Evolutionary conservation across 2,113 vertebrate genomes (phyloP).

Genomic region (Ranitomeya imitator): DNA sequence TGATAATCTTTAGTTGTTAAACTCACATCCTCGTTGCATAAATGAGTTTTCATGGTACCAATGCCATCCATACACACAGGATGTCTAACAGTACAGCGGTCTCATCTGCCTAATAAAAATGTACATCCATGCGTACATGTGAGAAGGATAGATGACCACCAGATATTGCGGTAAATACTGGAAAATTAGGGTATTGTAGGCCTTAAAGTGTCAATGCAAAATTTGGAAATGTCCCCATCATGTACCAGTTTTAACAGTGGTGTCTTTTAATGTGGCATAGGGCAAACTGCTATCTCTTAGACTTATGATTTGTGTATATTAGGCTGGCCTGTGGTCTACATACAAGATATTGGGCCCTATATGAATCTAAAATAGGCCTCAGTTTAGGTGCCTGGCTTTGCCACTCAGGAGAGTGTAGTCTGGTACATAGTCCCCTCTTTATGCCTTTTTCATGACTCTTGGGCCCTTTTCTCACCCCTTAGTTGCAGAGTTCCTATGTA

Average conservation of each 20-base stretch:
- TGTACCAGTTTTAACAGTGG: too few species aligned
- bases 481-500: too few species aligned
- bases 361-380: too few species aligned
- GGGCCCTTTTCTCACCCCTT: too few species aligned
- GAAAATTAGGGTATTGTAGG: too few species aligned
- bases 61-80: not conserved
- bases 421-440: not conserved
- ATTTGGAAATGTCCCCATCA: too few species aligned
- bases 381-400: not conserved
- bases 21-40: not conserved
- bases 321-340: not conserved
- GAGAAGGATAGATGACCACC: not conserved
- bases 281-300: too few species aligned
- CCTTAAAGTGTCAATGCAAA: too few species aligned
- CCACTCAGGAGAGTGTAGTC: not conserved
- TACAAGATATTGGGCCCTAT: not conserved
- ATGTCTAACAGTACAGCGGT: not conserved
- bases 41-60: not conserved
- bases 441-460: too few species aligned
- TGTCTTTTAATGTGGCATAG: too few species aligned
- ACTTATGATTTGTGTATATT: not conserved
- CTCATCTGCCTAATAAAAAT: not conserved
- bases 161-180: not conserved
- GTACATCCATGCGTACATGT: too few species aligned
- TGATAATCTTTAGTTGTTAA: not conserved